phyloP scores from a whole-genome alignment of 2,113 vertebrate genomes.

The Atlantisia rogersi region DNA sequence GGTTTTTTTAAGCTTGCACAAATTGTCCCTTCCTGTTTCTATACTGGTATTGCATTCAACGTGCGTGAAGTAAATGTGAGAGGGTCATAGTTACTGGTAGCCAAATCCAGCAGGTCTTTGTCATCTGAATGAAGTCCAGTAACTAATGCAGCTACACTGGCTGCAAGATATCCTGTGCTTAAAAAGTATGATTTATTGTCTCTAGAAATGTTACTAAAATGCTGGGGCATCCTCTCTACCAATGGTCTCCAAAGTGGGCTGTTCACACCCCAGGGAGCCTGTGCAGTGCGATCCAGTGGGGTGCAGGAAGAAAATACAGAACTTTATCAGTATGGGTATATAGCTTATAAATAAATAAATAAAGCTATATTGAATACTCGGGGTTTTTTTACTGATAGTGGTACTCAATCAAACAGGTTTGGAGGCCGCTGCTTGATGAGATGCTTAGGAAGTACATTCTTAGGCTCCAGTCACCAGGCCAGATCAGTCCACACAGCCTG shows the following conservation, averaged over 20 bases:
- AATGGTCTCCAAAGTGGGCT: not conserved
- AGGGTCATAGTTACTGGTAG: not conserved
- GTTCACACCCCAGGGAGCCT: not conserved
- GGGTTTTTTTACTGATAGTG: not conserved
- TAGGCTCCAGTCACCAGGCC: not conserved
- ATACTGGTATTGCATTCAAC: not conserved
- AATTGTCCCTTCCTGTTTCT: conserved; percentile 38
- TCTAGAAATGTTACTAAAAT: not conserved
- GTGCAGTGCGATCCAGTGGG: not conserved
- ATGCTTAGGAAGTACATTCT: not conserved
- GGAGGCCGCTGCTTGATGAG: not conserved
- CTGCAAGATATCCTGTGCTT: not conserved
- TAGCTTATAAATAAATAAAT: not conserved
- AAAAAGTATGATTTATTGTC: not conserved
- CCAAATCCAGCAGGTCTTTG: not conserved
- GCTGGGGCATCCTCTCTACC: not conserved
- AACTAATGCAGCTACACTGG: not conserved
- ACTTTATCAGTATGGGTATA: not conserved
- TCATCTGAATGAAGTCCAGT: not conserved
- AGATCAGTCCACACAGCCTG: not conserved
- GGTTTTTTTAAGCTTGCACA: conserved; percentile 12
- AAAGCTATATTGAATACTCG: no score
- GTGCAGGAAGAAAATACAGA: not conserved
- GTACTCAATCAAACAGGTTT: not conserved
- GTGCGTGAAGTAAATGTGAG: not conserved